These are phyloP conservation scores for Papilio protenor DNA, from an alignment of 2,888 invertebrate species.

Conservation along the genomic window DNA sequence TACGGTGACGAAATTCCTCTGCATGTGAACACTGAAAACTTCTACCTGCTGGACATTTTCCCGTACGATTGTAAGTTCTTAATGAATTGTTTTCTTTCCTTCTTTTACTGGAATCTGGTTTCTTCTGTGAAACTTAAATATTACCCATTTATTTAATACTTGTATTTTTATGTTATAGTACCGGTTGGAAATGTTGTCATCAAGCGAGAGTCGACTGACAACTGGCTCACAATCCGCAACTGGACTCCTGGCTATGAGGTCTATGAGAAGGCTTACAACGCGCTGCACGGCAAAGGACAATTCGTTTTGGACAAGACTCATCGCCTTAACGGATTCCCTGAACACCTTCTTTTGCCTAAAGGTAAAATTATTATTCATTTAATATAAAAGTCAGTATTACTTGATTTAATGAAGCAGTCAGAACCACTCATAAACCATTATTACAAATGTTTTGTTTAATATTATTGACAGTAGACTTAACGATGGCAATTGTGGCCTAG, in stretches of 20 bases:
- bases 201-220: constrained; percentile 84
- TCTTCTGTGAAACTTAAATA: background rate
- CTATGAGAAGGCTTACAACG: constrained; percentile 77
- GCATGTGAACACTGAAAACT: constrained; percentile 82
- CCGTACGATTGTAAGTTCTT: constrained; percentile 75
- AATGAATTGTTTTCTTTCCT: background rate
- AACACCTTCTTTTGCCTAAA: constrained; percentile 86
- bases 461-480: background rate
- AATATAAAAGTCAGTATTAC: background rate
- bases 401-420: background rate
- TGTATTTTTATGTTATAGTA: constrained; percentile 55
- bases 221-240: constrained; percentile 83
- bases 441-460: background rate
- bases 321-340: constrained; percentile 84
- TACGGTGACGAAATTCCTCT: constrained; percentile 81
- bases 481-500: background rate
- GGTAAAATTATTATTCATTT: constrained; percentile 62
- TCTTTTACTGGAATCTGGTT: background rate
- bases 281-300: constrained; percentile 73
- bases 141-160: background rate
- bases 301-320: constrained; percentile 76
- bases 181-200: constrained; percentile 79
- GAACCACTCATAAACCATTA: background rate
- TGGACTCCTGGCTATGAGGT: constrained; percentile 72
- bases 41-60: constrained; percentile 85